phyloP scores from a whole-genome alignment of 2,797 vertebrate species.

The Takifugu ocellatus region DNA sequence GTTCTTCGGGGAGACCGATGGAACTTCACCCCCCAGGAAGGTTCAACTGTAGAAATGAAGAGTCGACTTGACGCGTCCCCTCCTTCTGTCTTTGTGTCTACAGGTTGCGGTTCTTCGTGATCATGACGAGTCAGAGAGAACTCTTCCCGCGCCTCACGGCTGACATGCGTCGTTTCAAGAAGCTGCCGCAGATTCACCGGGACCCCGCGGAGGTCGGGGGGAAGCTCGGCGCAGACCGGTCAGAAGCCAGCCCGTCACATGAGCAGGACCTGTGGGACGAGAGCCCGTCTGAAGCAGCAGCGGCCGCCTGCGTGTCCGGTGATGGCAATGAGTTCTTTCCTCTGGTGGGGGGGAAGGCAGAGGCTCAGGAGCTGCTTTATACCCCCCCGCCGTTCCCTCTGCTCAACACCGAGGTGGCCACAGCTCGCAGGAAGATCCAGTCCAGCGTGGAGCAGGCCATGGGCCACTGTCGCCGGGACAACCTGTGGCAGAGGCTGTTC shows the following conservation, averaged over 20 bases:
- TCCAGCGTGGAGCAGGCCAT: slow-evolving; percentile 91
- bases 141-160: slow-evolving; percentile 93
- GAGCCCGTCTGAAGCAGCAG: slow-evolving; percentile 2
- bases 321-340: slow-evolving; percentile 77
- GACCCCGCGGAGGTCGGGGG: slow-evolving; percentile 77
- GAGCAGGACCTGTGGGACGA: slow-evolving; percentile 78
- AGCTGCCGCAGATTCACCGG: slow-evolving; percentile 84
- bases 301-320: slow-evolving; percentile 31
- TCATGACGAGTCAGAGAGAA: slow-evolving; percentile 97
- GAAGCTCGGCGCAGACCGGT: slow-evolving; percentile 59
- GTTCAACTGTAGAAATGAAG: too few species aligned
- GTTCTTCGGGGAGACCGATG: too few species aligned
- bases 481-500: slow-evolving; percentile 95
- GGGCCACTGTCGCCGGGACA: slow-evolving; percentile 94
- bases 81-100: not conserved
- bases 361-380: slow-evolving; percentile 73
- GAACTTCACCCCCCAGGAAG: too few species aligned
- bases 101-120: slow-evolving; percentile 91
- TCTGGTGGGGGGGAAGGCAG: slow-evolving; percentile 23
- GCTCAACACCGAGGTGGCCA: slow-evolving; percentile 84
- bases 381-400: slow-evolving; percentile 85
- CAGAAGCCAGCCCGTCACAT: slow-evolving; percentile 40
- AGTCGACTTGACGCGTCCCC: too few species aligned
- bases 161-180: slow-evolving; percentile 93
- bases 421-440: slow-evolving; percentile 85